Evolutionary conservation across 2,797 vertebrate genomes (phyloP).

Genomic region (Thunnus albacares): DNA sequence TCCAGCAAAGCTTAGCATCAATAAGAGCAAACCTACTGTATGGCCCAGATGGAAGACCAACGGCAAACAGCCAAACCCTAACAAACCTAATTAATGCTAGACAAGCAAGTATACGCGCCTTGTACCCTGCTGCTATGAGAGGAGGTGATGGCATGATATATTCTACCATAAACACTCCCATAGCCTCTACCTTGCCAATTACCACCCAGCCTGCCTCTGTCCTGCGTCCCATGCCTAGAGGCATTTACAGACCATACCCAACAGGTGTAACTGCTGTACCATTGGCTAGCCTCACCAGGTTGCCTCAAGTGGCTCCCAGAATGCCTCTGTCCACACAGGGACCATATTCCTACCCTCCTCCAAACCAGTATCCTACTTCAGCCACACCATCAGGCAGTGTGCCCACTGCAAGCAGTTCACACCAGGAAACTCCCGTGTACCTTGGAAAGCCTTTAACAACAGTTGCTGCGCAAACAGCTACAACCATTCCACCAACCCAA

Average conservation of each 20-base stretch:
- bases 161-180: constrained; percentile 98
- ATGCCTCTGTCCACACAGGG: constrained; percentile 90
- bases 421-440: constrained; percentile 93
- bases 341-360: constrained; percentile 90
- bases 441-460: constrained; percentile 90
- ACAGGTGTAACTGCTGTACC: constrained; percentile 92
- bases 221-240: constrained; percentile 91
- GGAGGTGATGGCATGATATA: constrained; percentile 99
- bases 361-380: constrained; percentile 85
- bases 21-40: constrained; percentile 91
- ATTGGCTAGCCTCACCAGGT: constrained; percentile 92
- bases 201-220: constrained; percentile 97
- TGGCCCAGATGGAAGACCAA: constrained; percentile 90
- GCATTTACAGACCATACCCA: constrained; percentile 92
- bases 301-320: constrained; percentile 92
- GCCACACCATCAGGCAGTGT: constrained; percentile 76
- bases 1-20: constrained; percentile 89
- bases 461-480: constrained; percentile 70
- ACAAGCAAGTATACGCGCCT: constrained; percentile 90
- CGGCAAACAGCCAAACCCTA: constrained; percentile 88
- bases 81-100: constrained; percentile 90
- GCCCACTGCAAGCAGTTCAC: constrained; percentile 72
- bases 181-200: constrained; percentile 98
- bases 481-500: constrained; percentile 71
- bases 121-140: constrained; percentile 93